phyloP scores from a whole-genome alignment of 2,888 invertebrate species.

The Teleogryllus oceanicus region DNA sequence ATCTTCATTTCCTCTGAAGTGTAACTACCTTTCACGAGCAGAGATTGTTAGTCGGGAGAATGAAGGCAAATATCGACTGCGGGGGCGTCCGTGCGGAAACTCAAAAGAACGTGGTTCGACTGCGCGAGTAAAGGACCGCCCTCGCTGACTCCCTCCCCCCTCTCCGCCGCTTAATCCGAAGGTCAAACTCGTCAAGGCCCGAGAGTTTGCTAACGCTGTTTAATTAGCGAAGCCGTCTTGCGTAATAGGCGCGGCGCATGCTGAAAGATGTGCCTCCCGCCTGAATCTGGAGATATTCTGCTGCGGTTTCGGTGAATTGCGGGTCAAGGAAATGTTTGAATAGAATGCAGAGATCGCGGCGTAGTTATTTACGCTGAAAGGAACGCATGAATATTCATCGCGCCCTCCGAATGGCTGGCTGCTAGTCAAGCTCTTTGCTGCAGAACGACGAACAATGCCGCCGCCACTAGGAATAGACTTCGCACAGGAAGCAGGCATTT shows the following conservation, averaged over 20 bases:
- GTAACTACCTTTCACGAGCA: not conserved
- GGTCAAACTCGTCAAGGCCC: too few relatives aligned
- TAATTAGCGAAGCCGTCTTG: not conserved
- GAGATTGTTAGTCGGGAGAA: not conserved
- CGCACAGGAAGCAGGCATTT: too few relatives aligned
- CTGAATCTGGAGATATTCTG: not conserved
- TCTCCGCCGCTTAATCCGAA: too few relatives aligned
- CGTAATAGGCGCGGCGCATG: not conserved
- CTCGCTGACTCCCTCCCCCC: too few relatives aligned
- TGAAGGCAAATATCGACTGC: not conserved
- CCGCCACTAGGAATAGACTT: too few relatives aligned
- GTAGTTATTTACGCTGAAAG: not conserved
- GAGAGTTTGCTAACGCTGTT: not conserved
- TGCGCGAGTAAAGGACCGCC: too few relatives aligned
- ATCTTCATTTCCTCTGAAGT: not conserved
- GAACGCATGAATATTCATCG: not conserved
- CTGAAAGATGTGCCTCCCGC: not conserved
- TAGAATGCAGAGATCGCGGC: not conserved
- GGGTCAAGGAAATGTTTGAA: not conserved
- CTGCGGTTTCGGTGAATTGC: not conserved
- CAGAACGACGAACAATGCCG: not conserved
- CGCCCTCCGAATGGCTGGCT: not conserved
- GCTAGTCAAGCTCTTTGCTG: not conserved
- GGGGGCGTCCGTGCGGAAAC: not conserved
- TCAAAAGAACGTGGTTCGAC: constrained; percentile 4